A percentile compares a stretch with the other conserved stretches of the same genome.
These are phyloP conservation scores for Ptychoptera contaminata DNA, from an alignment of 2,888 invertebrate species.

Conservation along the genomic window DNA sequence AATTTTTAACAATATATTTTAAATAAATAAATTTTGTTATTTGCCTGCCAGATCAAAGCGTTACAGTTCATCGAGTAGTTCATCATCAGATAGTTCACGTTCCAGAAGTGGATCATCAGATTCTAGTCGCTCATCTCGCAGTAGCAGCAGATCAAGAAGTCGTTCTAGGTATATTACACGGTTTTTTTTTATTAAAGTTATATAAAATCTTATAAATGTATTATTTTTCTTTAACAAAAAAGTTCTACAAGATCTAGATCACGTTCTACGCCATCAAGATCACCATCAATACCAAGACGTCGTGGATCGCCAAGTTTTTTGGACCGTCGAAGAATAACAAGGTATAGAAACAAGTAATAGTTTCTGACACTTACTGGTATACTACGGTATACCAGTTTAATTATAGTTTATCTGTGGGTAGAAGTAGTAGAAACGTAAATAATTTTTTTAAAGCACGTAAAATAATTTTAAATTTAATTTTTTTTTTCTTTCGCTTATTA, in stretches of 20 bases:
- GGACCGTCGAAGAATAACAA: conserved; percentile 85
- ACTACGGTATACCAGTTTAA: too few relatives aligned
- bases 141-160: conserved; percentile 22
- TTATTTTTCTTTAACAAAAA: conserved; percentile 7
- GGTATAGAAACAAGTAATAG: conserved; percentile 38
- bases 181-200: background rate
- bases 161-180: conserved; percentile 21
- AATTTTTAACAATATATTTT: background rate
- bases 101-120: conserved; percentile 25
- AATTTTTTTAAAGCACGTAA: background rate
- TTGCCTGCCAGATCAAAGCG: background rate
- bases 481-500: conserved; percentile 10
- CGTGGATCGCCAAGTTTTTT: conserved; percentile 89
- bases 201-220: background rate
- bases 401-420: too few relatives aligned
- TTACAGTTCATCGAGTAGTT: conserved; percentile 12
- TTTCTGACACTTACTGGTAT: too few relatives aligned
- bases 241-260: conserved; percentile 18
- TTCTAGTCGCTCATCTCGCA: conserved; percentile 23
- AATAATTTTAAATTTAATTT: conserved; percentile 9
- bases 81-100: conserved; percentile 25
- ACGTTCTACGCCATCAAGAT: conserved; percentile 40
- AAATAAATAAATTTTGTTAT: background rate
- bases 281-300: conserved; percentile 82
- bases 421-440: too few relatives aligned